Evolutionary conservation across 2,888 invertebrate species (phyloP).

Genomic region (Andrena trimmerana): DNA sequence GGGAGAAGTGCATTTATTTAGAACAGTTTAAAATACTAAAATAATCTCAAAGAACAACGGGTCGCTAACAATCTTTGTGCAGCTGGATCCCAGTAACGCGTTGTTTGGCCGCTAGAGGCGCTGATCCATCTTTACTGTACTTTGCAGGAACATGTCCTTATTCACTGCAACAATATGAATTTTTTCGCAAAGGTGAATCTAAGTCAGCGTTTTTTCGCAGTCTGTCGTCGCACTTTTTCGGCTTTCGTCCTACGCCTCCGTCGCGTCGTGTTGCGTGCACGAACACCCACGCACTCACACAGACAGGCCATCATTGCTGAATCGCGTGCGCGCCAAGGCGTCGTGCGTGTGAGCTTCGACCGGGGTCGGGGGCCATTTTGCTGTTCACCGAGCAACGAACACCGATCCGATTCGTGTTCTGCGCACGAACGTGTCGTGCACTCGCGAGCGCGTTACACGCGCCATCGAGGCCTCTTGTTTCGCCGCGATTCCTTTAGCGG

Average conservation of each 20-base stretch:
- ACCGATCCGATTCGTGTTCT: conserved; percentile 67
- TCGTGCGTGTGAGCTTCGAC: conserved; percentile 73
- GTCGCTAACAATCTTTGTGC: too few species aligned
- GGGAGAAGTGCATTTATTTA: too few species aligned
- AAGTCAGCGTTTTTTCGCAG: background rate
- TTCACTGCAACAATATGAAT: background rate
- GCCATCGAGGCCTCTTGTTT: conserved; percentile 30
- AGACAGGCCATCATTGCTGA: conserved; percentile 64
- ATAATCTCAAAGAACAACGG: too few species aligned
- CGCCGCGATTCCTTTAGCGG: background rate
- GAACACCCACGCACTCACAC: conserved; percentile 45
- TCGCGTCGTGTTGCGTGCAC: conserved; percentile 35
- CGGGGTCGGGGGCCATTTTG: conserved; percentile 79
- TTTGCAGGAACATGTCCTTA: too few species aligned
- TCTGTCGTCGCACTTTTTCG: conserved; percentile 14
- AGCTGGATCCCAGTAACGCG: too few species aligned
- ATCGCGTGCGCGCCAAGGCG: conserved; percentile 77
- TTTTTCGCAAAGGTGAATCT: conserved; percentile 11
- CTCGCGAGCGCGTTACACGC: conserved; percentile 54
- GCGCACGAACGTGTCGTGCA: conserved; percentile 43
- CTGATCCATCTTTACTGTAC: too few species aligned
- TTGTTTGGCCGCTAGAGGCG: too few species aligned
- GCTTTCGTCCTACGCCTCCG: conserved; percentile 38
- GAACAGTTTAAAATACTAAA: background rate
- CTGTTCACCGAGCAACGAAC: conserved; percentile 70